A percentile compares a stretch with the other conserved stretches of the same genome.
These are phyloP conservation scores for Anhinga rufa DNA, from an alignment of 2,113 vertebrate genomes.

Conservation along the genomic window DNA sequence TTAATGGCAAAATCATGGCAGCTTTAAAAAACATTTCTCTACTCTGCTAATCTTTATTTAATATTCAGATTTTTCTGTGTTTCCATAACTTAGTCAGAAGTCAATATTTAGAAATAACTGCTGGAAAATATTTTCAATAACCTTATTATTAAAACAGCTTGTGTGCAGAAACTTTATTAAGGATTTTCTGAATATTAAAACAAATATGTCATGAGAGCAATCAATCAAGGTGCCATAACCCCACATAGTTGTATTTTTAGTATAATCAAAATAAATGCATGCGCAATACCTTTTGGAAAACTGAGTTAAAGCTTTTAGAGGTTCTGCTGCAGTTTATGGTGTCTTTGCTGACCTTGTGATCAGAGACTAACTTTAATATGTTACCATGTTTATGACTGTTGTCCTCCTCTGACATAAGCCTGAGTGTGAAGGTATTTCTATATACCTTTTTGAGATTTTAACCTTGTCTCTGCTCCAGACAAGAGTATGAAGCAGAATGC, in stretches of 20 bases:
- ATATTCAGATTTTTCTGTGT: not conserved
- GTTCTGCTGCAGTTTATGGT: not conserved
- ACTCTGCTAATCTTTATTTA: not conserved
- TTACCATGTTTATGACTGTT: not conserved
- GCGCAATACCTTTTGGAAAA: not conserved
- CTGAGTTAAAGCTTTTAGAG: not conserved
- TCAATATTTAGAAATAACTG: constrained; percentile 47
- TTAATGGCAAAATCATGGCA: not conserved
- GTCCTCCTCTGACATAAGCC: not conserved
- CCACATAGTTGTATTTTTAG: not conserved
- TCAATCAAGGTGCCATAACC: constrained; percentile 55
- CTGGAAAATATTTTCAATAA: constrained; percentile 61
- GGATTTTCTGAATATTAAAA: constrained; percentile 59
- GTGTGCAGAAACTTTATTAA: constrained; percentile 56
- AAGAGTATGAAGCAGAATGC: not conserved
- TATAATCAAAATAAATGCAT: constrained; percentile 42
- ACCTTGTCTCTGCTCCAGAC: not conserved
- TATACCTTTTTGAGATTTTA: not conserved
- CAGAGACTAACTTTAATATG: not conserved
- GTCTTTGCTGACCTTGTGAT: not conserved
- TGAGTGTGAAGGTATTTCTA: not conserved
- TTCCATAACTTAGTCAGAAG: not conserved
- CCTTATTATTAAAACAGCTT: constrained; percentile 60
- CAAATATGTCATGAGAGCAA: constrained; percentile 55
- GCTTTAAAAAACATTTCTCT: not conserved